Base-by-base conservation (phyloP, 2,888 invertebrate species). In the Agrochola litura region DNA sequence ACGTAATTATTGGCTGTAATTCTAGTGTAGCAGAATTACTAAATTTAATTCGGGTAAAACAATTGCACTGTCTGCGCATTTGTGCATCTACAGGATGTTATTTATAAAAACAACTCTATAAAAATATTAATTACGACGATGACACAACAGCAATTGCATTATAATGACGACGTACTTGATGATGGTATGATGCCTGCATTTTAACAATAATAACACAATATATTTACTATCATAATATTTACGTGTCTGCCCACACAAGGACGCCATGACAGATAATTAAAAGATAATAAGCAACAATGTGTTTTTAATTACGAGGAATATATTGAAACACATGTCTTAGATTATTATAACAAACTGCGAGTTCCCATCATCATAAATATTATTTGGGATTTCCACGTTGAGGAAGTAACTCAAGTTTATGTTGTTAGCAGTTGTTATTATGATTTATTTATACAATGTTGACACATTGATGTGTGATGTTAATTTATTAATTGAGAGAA, bases 221-320 rank as follows among this genome's bases (percentile, higher is more conserved):
- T 64, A 75, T 69, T 54, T 60, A 73, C 19, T 43, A 64, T 69
- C 49, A 73, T 30, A 73, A 75, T 77, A 77, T 86, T 83, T 84
- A 78, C 81, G 49, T 81, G 46, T 46, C 14, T 63, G 10, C 22
- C 22, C 37, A 61, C 65, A 64, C 70, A 69, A 81, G 52, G 83
- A 25, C 79, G 70, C 76, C 73, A 77, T 80, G 37, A 16, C 56
- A 25, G 46, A 68, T 75, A 72, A 73, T 78, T 70, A 52, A 73
- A 83, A 61, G 64, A 86, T 71, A 74, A 73, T 69, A 74, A 61
- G 30, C 67, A 74, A 75, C 79, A 86, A 82, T 86, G 75, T 86
- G 83, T 77, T 85, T 71, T 76, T 86, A 83, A 85, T 86, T 86
- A 77, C 56, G 76, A 66, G 30, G 76, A 68, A 85, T 72, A 65